Conservation (phyloP, 2,797 vertebrate species). For the Lerista edwardsae region DNA sequence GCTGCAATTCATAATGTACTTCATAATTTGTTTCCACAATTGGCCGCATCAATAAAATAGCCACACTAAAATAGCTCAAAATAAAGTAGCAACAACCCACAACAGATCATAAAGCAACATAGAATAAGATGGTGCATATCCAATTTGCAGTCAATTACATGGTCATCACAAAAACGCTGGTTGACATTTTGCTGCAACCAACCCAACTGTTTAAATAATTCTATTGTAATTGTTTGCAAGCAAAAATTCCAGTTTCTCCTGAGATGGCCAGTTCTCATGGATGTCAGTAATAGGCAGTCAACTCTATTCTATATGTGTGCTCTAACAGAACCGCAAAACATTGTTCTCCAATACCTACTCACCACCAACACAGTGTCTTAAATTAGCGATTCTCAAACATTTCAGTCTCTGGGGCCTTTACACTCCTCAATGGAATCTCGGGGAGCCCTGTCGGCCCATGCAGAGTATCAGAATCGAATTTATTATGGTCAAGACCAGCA, state of each 20-base stretch:
- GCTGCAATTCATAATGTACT: not conserved
- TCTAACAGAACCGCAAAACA: not conserved
- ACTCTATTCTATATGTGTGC: not conserved
- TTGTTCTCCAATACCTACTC: too few relatives aligned
- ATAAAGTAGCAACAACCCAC: not conserved
- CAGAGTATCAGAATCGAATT: too few relatives aligned
- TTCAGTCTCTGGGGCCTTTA: too few relatives aligned
- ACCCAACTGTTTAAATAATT: not conserved
- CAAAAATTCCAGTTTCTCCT: not conserved
- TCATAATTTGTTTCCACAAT: not conserved
- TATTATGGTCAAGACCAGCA: too few relatives aligned
- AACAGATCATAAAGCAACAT: not conserved
- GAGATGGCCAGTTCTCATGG: not conserved
- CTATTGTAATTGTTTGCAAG: not conserved
- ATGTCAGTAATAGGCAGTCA: not conserved
- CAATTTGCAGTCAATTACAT: constrained; percentile 17
- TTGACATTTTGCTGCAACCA: not conserved
- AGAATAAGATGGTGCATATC: not conserved
- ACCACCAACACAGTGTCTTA: too few relatives aligned
- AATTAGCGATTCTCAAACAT: too few relatives aligned
- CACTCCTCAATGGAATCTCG: too few relatives aligned
- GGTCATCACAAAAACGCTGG: not conserved
- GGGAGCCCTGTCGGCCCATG: too few relatives aligned
- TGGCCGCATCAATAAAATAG: not conserved
- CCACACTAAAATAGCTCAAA: not conserved